Evolutionary conservation across 2,113 vertebrate genomes (phyloP).

Genomic region (Proterorhinus semilunaris): DNA sequence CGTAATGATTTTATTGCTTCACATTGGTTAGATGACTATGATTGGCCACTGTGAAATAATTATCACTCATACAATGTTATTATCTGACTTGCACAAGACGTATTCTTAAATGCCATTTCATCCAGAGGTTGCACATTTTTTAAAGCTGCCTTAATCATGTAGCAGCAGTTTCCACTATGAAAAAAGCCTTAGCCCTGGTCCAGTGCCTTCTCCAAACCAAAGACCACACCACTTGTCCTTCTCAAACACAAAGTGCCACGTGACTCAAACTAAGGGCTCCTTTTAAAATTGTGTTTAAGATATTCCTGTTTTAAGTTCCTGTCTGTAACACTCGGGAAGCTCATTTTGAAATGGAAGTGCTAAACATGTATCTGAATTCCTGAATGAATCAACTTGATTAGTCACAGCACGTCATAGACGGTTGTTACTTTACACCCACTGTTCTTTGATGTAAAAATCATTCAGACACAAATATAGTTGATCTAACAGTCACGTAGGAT

Average conservation of each 20-base stretch:
- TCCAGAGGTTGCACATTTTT: slow-evolving; percentile 16
- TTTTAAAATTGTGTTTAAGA: slow-evolving; percentile 24
- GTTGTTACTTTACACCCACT: slow-evolving; percentile 43
- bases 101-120: slow-evolving; percentile 25
- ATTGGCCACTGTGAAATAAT: slow-evolving; percentile 38
- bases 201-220: slow-evolving; percentile 68
- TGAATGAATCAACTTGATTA: background rate
- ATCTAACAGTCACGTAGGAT: slow-evolving; percentile 33
- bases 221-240: slow-evolving; percentile 41
- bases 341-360: slow-evolving; percentile 42
- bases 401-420: slow-evolving; percentile 41
- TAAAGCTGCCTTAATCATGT: slow-evolving; percentile 25
- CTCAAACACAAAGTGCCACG: slow-evolving; percentile 34
- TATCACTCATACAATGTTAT: slow-evolving; percentile 34
- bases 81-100: slow-evolving; percentile 38
- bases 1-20: slow-evolving; percentile 48
- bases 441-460: slow-evolving; percentile 37
- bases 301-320: slow-evolving; percentile 42
- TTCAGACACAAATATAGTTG: slow-evolving; percentile 24
- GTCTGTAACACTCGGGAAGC: slow-evolving; percentile 34
- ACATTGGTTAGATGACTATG: slow-evolving; percentile 43
- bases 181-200: slow-evolving; percentile 45
- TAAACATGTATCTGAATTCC: slow-evolving; percentile 48
- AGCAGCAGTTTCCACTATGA: slow-evolving; percentile 17
- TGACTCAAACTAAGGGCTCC: slow-evolving; percentile 27